Evolutionary conservation across 2,797 vertebrate genomes (phyloP).

Genomic region (Danio choprae): DNA sequence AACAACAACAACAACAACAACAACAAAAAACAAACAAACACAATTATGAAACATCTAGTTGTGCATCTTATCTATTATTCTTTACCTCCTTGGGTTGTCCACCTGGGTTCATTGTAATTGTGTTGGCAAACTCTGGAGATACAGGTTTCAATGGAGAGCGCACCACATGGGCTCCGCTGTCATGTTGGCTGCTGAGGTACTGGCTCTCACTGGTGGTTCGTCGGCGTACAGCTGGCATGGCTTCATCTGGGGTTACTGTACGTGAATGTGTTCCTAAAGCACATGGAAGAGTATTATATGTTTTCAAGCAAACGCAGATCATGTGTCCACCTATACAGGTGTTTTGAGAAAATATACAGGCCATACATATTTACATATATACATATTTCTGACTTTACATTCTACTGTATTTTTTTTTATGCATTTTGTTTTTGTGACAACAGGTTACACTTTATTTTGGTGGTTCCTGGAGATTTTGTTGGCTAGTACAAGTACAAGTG

Average conservation of each 20-base stretch:
- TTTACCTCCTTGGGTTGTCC: slow-evolving; percentile 91
- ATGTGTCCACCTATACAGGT: background rate
- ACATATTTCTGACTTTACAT: background rate
- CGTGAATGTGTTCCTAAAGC: slow-evolving; percentile 87
- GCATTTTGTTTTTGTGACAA: background rate
- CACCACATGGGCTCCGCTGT: slow-evolving; percentile 67
- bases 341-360: too few relatives aligned
- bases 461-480: too few relatives aligned
- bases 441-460: too few relatives aligned
- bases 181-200: slow-evolving; percentile 86
- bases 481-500: too few relatives aligned
- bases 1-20: too few relatives aligned
- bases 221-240: slow-evolving; percentile 74
- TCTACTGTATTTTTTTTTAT: background rate
- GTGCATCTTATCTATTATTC: background rate
- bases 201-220: slow-evolving; percentile 91
- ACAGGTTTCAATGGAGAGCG: slow-evolving; percentile 80
- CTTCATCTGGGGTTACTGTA: slow-evolving; percentile 85
- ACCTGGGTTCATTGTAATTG: slow-evolving; percentile 89
- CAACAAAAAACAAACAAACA: too few relatives aligned
- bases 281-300: slow-evolving; percentile 1
- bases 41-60: background rate
- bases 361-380: background rate
- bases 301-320: background rate
- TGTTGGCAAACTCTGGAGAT: slow-evolving; percentile 86